Base-by-base conservation (phyloP, 2,888 invertebrate genomes). In the Cremastinae sp. region DNA sequence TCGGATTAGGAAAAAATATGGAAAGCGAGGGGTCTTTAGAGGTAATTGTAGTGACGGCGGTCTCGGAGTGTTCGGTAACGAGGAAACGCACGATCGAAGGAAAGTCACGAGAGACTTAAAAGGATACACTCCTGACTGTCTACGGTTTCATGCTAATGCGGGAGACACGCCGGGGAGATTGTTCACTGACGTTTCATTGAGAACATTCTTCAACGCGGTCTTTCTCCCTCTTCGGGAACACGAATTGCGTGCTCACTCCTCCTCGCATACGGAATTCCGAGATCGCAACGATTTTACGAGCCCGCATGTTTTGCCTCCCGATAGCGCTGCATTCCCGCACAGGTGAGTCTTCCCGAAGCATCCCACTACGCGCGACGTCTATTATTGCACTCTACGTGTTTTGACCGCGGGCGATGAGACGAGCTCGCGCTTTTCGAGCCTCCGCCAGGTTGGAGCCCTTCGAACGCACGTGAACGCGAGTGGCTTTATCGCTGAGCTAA, bases 401-500 rank as follows among this genome's bases (percentile, higher is more conserved):
- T 14, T 49, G 62, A 36, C 49, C 28, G 22, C 47, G n/a, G 43
- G 64, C 56, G 54, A n/a, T n/a, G n/a, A 58, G 69, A 59, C 64
- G 69, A 49, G 45, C 2, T 34, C 36, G 49, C 53, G 53, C 64
- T 64, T 51, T 9, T 14, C 18, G 36, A 62, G 49, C 49, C 58
- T 54, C 47, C 43, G 36, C 49, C 58, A 69, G 18, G 14, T 49
- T 28, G 58, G 62, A 78, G 59, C 78, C 56, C 72, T 66, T 28
- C 66, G 38, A 20, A 28, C 56, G 62, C 74, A 74, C 61, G 64
- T 68, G 20, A 62, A 20, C 68, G 74, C 62, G 54, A 41, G 64
- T 59, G 41, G 66, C 78, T 68, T 81, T 79, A 83, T 83, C 81
- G 75, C 79, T 45, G 10, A 71, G 47, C 56, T 45, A 79, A 82